A percentile compares a stretch with the other conserved stretches of the same genome.
Conservation (phyloP, 2,113 vertebrate genomes). For the Siphamia tubifer region DNA sequence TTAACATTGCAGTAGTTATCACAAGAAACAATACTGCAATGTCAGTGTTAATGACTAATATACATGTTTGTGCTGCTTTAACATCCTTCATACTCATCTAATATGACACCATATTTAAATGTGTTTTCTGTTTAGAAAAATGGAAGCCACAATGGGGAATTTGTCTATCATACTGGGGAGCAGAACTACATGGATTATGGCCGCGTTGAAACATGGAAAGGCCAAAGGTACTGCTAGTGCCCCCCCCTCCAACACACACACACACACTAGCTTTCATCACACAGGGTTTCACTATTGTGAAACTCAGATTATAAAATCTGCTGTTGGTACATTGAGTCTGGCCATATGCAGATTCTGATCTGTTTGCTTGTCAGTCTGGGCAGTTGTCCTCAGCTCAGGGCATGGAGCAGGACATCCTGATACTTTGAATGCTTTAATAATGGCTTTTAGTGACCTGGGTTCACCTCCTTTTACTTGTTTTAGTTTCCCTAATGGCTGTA, state of each 20-base stretch:
- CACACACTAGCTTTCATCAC: not conserved
- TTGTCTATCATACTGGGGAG: constrained; percentile 89
- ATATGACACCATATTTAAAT: not conserved
- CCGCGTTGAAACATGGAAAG: constrained; percentile 89
- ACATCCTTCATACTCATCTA: not conserved
- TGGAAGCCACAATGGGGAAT: constrained; percentile 86
- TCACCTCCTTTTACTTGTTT: not conserved
- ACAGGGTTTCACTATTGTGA: not conserved
- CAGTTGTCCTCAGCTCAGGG: not conserved
- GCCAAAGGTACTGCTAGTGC: constrained; percentile 81
- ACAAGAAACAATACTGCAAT: too few relatives aligned
- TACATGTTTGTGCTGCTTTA: too few relatives aligned
- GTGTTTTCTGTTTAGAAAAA: constrained; percentile 85
- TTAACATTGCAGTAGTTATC: too few relatives aligned
- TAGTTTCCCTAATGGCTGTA: not conserved
- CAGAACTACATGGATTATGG: constrained; percentile 88
- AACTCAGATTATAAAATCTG: too few relatives aligned
- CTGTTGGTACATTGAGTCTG: too few relatives aligned
- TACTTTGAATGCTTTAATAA: not conserved
- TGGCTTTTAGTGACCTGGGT: not conserved
- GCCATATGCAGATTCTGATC: not conserved
- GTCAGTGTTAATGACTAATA: too few relatives aligned
- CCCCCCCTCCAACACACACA: not conserved
- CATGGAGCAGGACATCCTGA: constrained; percentile 10
- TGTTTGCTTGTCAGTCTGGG: not conserved